phyloP scores from a whole-genome alignment of 2,797 vertebrate species.

The Sebastes reedi region DNA sequence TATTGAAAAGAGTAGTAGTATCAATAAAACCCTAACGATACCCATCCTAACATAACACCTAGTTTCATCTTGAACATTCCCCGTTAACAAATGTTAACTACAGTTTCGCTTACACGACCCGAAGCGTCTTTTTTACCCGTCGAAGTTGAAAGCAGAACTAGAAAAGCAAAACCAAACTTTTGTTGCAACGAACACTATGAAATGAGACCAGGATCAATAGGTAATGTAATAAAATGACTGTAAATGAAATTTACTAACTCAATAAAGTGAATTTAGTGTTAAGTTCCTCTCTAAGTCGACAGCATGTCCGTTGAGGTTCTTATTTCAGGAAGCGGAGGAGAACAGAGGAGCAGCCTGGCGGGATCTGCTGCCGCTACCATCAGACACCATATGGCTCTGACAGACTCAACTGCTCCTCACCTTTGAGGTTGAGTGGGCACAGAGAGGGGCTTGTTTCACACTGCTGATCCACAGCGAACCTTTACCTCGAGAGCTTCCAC shows the following conservation, averaged over 20 bases:
- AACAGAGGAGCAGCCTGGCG: background rate
- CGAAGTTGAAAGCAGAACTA: background rate
- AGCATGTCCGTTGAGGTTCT: background rate
- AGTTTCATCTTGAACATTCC: background rate
- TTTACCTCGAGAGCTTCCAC: slow-evolving; percentile 15
- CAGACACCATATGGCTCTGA: slow-evolving; percentile 31
- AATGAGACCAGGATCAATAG: too few species aligned
- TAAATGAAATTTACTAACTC: background rate
- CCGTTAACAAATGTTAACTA: background rate
- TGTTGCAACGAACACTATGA: too few species aligned
- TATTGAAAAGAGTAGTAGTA: too few species aligned
- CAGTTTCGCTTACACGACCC: background rate
- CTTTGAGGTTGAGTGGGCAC: slow-evolving; percentile 53
- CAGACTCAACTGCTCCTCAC: slow-evolving; percentile 49
- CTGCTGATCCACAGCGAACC: slow-evolving; percentile 34
- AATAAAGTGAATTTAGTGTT: background rate
- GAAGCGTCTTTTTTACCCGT: background rate
- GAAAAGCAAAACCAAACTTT: background rate
- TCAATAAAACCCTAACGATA: too few species aligned
- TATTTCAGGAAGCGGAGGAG: background rate
- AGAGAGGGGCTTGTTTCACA: slow-evolving; percentile 41
- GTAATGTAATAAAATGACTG: background rate
- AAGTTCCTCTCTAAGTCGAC: background rate
- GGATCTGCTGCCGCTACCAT: background rate
- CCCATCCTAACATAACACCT: too few species aligned